phyloP scores from a whole-genome alignment of 2,888 invertebrate genomes.

The Eledona agricola region DNA sequence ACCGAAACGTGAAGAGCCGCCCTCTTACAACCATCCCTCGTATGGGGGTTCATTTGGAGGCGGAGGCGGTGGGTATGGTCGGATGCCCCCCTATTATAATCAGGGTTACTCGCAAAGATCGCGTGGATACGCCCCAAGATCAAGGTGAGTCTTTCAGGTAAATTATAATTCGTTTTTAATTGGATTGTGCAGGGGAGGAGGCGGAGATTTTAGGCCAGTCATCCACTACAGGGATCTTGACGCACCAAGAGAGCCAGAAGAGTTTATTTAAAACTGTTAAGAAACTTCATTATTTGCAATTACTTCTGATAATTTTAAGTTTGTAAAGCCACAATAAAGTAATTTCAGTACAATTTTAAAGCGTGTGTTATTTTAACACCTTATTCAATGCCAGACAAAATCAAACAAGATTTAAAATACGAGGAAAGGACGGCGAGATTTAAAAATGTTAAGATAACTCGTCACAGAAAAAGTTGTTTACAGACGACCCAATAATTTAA shows the following conservation, averaged over 20 bases:
- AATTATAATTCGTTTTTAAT: conserved; percentile 2
- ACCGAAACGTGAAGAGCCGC: conserved; percentile 63
- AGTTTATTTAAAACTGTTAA: conserved; percentile 73
- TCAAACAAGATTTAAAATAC: too few species aligned
- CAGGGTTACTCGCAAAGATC: conserved; percentile 60
- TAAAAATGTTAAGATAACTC: too few species aligned
- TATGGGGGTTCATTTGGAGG: conserved; percentile 48
- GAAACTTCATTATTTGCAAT: too few species aligned
- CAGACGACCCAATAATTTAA: too few species aligned
- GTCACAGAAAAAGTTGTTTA: too few species aligned
- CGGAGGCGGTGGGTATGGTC: conserved; percentile 59
- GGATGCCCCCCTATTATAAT: conserved; percentile 65
- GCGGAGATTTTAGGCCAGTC: conserved; percentile 84
- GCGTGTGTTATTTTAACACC: too few species aligned
- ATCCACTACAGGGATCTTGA: conserved; percentile 94
- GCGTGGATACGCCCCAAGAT: conserved; percentile 56
- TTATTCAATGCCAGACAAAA: too few species aligned
- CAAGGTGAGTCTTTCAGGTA: conserved; percentile 48
- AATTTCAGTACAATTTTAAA: too few species aligned
- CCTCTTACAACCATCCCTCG: conserved; percentile 61
- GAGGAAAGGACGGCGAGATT: too few species aligned
- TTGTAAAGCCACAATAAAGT: too few species aligned
- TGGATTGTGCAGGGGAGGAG: conserved; percentile 68
- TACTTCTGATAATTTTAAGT: too few species aligned
- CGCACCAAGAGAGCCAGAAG: conserved; percentile 90